Evolutionary conservation across 2,113 vertebrate species (phyloP), one percentile per base, ranked within the genome.

Genomic region (Climacteris rufus): DNA sequence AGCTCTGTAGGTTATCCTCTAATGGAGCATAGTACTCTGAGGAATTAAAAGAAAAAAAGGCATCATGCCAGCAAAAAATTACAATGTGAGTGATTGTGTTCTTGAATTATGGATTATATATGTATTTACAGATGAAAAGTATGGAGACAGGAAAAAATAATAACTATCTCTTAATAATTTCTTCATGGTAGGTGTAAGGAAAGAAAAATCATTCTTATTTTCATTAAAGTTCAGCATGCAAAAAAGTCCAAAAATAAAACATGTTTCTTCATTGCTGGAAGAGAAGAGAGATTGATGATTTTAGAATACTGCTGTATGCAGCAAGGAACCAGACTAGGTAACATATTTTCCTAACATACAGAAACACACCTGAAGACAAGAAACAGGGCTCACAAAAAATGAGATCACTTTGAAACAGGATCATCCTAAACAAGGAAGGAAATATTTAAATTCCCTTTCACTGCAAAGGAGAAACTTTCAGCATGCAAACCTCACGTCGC

Each of bases 191-290:
- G 86, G 77, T 89, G 93, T 86, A 83, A 78, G 49, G 79, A 89
- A 97, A 91, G 44, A 94, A 94, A 80, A 90, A 90, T 9, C 80
- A 93, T 91, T 95, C 94, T 96, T 80, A 87, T 96, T 96, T 97
- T 97, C 80, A 87, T 93, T 96, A 94, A 95, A 96, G 97, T 96
- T 95, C 90, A 94, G 31, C 30, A 90, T 60, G 42, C 77, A 92
- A 27, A 42, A 44, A 92, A 86, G 33, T 66, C 95, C 70, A 93
- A 96, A 98, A 96, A 83, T 28, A 94, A 50, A 97, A 8, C 64
- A 80, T 74, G 9, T 83, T 90, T 95, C 44, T 82, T 96, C 61
- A 47, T 44, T 69, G 30, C 47, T 96, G 23, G 33, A 96, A 94
- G 47, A 82, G 45, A 90, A 95, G 27, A 91, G 35, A 93, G 94